Evolutionary conservation across 2,888 invertebrate species (phyloP), one percentile per base, ranked within the genome.

Genomic region (Iselma pallidipennis): DNA sequence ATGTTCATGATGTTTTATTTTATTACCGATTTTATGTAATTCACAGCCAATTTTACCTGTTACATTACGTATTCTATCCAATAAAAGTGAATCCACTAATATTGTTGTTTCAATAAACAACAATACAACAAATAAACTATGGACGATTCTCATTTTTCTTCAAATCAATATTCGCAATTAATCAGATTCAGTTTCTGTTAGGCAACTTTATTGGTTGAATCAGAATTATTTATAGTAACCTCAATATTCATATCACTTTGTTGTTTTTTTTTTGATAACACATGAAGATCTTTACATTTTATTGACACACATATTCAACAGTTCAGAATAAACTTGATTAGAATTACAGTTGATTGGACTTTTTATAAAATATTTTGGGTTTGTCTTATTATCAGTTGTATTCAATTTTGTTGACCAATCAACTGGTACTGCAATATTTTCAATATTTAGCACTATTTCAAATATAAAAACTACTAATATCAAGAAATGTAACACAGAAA

Each of bases 11-110:
- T 19, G 4, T 6, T 14, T 28, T n/a, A 57, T 51, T 57, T 50
- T 45, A 28, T 57, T 37, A 12, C 54, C 59, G 33, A 59, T 9
- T 55, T 31, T 31, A 28, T 49, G 49, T 28, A 59, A 16, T 28
- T 55, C 59, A 37, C 59, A 59, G 9, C 49, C 14, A 9, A 59
- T 21, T 37, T 16, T 37, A 37, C 16, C 16, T 37, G 37, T 16
- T 16, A 37, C 37, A 37, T 37, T 9, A 37, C 16, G 16, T 1
- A 37, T 37, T 37, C 16, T 16, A 37, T 37, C 37, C 7, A 37
- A 37, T 37, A 37, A 2, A 16, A 37, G 9, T 7, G 21, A 23
- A 23, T 45, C n/a, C 4, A 45, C 45, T 19, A 42, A 10, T 45
- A 23, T 45, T 23, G 45, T 23, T 23, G 23, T 12, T 42, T 10